Base-by-base conservation (phyloP, 2,888 invertebrate genomes). In the Zhengitettix transpicula region DNA sequence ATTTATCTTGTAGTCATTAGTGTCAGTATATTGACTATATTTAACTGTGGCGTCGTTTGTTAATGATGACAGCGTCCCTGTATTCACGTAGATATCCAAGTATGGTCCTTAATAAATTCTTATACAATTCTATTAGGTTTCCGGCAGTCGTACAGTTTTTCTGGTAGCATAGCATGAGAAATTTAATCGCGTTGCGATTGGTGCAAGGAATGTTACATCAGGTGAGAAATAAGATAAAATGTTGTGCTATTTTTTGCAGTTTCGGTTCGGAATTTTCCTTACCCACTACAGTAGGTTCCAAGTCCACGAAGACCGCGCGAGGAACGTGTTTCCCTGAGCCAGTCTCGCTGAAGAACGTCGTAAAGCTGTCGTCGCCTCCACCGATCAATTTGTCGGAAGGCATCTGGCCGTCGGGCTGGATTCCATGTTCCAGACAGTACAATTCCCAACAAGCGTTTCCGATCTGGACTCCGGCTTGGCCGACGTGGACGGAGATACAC, bases 301-400 rank as follows among this genome's bases (percentile, higher is more conserved):
- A 78, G 75, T 97, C 96, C 12, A 96, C 93, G 71, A 95, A 96
- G 60, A 95, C 91, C 52, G 89, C 93, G 67, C 95, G 81, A 57
- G 95, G 95, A 12, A 96, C 95, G 72, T 97, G 95, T 72, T 96
- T 96, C 70, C 96, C 96, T 53, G 92, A 88, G 59, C 92, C 92
- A 61, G 95, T 96, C 76, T 96, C 95, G 68, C 87, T 87, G 82
- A 90, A 90, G 81, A 90, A 90, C 60, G 90, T 96, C 78, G 93
- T 95, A 81, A 93, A 96, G 62, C 90, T 91, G 76, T 94, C 93
- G 71, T 96, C 95, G 61, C 90, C 89, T 65, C 89, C 89, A 57
- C 91, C 92, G 65, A 90, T 82, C 70, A 89, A 88, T 77, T 91
- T 92, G 77, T 93, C 93, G 60, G 89, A 87, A 67, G 94, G 94